Evolutionary conservation across 2,888 invertebrate species (phyloP), one percentile per base, ranked within the genome.

Genomic region (Nomada hirtipes): DNA sequence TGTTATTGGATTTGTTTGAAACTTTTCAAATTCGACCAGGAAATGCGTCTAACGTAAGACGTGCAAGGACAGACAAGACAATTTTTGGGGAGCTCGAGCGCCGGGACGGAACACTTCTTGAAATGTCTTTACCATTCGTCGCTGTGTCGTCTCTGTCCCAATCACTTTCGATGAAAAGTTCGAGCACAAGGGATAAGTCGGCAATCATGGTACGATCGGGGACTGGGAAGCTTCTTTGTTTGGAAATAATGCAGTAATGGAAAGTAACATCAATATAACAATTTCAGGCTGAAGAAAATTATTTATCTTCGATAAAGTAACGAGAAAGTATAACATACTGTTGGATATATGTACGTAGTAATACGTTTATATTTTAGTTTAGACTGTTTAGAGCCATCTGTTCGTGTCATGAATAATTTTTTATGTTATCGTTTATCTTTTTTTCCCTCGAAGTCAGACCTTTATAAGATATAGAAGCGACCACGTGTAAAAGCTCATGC

Each of bases 1-100:
- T 89, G 88, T 91, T 92, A 92, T 92, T 92, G 91, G 91, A 91
- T 92, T 92, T 92, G 92, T 92, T 92, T 89, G 89, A 87, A 92
- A 92, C 90, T 92, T 91, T 91, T 90, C 90, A 90, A 90, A 92
- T 91, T 90, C 90, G 89, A 84, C 83, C 84, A 64, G 55, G 72
- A 69, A 73, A 78, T 78, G 83, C 76, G 78, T 85, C 81, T 79
- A 71, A 76, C 74, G 55, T 36, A 78, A 57, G 47, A 85, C 85
- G 82, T 82, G 85, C 79, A 60, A 65, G 53, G 82, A 80, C 76
- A 76, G 42, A 44, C 60, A 75, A 69, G 83, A 86, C 76, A 64
- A 70, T 77, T 79, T 76, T 67, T 72, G 71, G 78, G 59, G 50
- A 69, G n/a, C 65, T 50, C 50, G 53, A 23, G 42, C 60, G 36